Conservation (phyloP, 2,797 vertebrate species). For the Macroramphosus scolopax region DNA sequence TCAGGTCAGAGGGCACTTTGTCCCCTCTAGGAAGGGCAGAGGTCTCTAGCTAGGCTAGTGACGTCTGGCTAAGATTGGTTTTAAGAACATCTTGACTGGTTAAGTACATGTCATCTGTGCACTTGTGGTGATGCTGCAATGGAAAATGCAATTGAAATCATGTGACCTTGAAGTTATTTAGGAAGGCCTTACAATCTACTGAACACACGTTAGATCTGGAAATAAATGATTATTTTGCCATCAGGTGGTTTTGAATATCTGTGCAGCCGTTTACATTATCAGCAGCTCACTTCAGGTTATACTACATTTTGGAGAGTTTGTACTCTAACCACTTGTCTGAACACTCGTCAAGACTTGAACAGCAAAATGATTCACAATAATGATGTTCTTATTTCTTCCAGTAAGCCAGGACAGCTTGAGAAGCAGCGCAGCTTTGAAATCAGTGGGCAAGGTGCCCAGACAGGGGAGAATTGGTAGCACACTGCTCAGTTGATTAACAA, state of each 20-base stretch:
- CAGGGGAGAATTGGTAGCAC: conserved; percentile 65
- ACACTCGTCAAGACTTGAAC: too few relatives aligned
- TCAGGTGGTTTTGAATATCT: conserved; percentile 4
- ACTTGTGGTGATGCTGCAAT: conserved; percentile 36
- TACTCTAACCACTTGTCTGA: too few relatives aligned
- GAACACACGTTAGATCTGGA: too few relatives aligned
- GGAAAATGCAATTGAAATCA: conserved; percentile 12
- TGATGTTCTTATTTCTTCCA: background rate
- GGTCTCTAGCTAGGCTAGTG: conserved; percentile 59
- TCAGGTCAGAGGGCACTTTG: conserved; percentile 69
- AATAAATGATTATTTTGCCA: background rate
- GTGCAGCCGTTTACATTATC: background rate
- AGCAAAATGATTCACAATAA: too few relatives aligned
- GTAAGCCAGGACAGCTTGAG: conserved; percentile 37
- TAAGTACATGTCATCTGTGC: conserved; percentile 52
- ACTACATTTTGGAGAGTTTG: too few relatives aligned
- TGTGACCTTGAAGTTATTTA: conserved; percentile 31
- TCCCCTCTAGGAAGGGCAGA: conserved; percentile 63
- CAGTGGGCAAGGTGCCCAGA: conserved; percentile 64
- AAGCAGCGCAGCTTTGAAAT: conserved; percentile 49
- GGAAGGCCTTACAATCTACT: conserved; percentile 2
- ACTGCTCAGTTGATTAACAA: conserved; percentile 79
- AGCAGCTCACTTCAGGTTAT: conserved; percentile 1
- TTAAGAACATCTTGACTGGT: conserved; percentile 44
- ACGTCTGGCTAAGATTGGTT: conserved; percentile 53